Percentiles rank a stretch among this genome's conserved stretches.
Conservation (phyloP, 1,140 invertebrate species). For the Drosophila lini region DNA sequence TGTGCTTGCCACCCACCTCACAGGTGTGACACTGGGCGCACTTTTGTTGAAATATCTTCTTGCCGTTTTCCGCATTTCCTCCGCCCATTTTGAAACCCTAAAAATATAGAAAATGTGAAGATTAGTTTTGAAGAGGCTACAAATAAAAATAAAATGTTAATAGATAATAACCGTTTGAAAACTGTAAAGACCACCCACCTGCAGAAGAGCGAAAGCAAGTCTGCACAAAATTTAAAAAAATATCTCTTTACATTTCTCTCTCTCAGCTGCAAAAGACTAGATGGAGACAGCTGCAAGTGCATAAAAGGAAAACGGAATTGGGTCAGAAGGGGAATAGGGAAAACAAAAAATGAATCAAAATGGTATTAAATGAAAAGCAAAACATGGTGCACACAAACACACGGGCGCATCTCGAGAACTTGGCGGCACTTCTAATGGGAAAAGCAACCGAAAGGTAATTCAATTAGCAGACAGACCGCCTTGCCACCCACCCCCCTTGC, state of each 20-base stretch:
- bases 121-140: background rate
- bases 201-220: background rate
- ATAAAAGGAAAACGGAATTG: constrained; percentile 46
- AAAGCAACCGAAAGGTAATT: constrained; percentile 66
- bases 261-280: constrained; percentile 51
- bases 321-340: constrained; percentile 35
- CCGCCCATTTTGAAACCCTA: constrained; percentile 47
- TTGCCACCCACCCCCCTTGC: background rate
- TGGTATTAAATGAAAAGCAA: constrained; percentile 59
- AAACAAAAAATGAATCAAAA: constrained; percentile 55
- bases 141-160: no score
- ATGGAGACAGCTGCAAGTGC: constrained; percentile 49
- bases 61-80: constrained; percentile 92
- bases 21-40: constrained; percentile 96
- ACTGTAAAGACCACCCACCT: background rate
- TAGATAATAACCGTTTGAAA: background rate
- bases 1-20: constrained; percentile 93
- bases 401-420: constrained; percentile 28
- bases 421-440: constrained; percentile 57
- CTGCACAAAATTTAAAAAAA: constrained; percentile 1
- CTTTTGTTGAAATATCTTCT: constrained; percentile 94
- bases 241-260: constrained; percentile 28
- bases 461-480: constrained; percentile 64
- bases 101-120: background rate
- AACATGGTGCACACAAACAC: constrained; percentile 26